Conservation (phyloP, 2,113 vertebrate species). For the Mandrillus leucophaeus region DNA sequence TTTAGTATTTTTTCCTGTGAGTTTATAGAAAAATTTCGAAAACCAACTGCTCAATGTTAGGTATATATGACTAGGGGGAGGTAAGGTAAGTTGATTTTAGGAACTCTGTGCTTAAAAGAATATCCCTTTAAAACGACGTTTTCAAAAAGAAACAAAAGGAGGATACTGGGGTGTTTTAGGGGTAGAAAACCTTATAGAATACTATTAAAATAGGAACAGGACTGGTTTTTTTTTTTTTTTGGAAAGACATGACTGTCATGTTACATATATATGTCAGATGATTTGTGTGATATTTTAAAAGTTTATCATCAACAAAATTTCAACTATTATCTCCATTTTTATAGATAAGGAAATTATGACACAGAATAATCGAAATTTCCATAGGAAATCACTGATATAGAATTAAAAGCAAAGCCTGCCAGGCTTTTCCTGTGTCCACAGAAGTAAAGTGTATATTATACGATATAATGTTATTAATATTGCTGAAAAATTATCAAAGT, state of each 20-base stretch:
- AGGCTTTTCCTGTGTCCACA: neutral
- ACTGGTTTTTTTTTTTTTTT: neutral
- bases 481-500: slow-evolving; percentile 33
- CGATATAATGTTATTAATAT: neutral
- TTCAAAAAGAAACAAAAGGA: neutral
- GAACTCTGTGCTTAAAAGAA: neutral
- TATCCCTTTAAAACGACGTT: neutral
- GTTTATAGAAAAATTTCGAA: slow-evolving; percentile 33
- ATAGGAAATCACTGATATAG: neutral
- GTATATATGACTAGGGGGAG: neutral
- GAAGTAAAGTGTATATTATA: neutral
- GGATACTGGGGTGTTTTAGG: neutral
- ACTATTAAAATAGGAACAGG: neutral
- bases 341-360: neutral
- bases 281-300: slow-evolving; percentile 2
- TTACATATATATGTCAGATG: neutral
- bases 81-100: neutral
- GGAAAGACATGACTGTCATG: neutral
- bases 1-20: neutral
- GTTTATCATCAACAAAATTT: neutral
- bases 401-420: slow-evolving; percentile 14
- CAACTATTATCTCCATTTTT: neutral
- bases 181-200: neutral
- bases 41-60: neutral
- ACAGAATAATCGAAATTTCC: slow-evolving; percentile 1